phyloP scores from a whole-genome alignment of 2,797 vertebrate genomes.

The Silurus aristotelis region DNA sequence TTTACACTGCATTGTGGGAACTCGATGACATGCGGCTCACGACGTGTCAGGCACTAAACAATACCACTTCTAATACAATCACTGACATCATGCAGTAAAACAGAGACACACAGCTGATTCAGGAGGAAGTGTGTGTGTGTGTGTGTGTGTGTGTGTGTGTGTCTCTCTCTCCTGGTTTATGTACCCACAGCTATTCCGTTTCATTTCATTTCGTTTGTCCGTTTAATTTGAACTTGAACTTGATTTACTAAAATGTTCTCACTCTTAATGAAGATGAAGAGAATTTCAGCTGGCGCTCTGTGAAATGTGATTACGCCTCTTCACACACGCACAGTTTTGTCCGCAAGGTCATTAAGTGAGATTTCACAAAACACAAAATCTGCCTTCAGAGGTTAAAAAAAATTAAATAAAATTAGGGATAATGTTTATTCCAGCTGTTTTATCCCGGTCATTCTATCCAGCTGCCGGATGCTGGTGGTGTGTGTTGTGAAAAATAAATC shows the following conservation, averaged over 20 bases:
- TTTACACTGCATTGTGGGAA: slow-evolving; percentile 17
- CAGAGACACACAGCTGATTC: slow-evolving; percentile 24
- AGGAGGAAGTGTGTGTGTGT: background rate
- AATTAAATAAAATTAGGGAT: background rate
- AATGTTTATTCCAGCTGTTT: slow-evolving; percentile 34
- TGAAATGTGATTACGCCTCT: background rate
- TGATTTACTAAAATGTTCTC: background rate
- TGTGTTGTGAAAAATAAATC: slow-evolving; percentile 22
- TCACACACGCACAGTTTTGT: background rate
- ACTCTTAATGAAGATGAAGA: background rate
- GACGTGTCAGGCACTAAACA: slow-evolving; percentile 43
- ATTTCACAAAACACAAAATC: background rate
- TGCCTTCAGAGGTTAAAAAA: background rate
- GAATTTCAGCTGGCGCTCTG: background rate
- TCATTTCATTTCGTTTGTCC: background rate
- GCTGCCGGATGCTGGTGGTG: slow-evolving; percentile 8
- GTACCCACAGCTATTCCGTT: background rate
- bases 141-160: too few species aligned
- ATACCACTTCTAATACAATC: slow-evolving; percentile 38
- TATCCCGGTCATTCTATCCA: slow-evolving; percentile 27
- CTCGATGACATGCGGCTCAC: background rate
- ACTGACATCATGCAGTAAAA: slow-evolving; percentile 29
- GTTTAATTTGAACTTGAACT: background rate
- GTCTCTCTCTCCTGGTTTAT: background rate
- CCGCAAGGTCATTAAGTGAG: background rate